Conservation (phyloP, 2,888 invertebrate genomes). For the Drosophila melanosoma region DNA sequence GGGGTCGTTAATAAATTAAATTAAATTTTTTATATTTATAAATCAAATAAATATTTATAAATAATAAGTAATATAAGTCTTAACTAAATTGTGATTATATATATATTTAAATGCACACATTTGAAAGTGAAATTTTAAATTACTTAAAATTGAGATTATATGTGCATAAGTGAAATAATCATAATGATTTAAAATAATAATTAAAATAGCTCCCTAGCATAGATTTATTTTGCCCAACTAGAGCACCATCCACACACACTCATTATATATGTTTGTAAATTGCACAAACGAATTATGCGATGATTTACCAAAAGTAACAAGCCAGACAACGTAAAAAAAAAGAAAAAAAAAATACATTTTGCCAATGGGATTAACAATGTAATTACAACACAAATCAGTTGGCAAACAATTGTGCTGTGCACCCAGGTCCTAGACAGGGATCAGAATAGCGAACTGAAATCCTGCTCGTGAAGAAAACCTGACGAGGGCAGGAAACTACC, state of each 20-base stretch:
- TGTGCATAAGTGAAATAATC: no score
- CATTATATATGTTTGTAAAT: background rate
- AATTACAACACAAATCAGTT: conserved; percentile 70
- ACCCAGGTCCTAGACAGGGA: conserved; percentile 4
- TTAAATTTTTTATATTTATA: no score
- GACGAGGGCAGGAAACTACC: conserved; percentile 20
- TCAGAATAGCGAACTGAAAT: background rate
- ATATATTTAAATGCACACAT: no score
- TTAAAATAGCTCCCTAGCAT: no score
- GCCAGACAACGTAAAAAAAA: conserved; percentile 17
- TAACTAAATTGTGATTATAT: no score
- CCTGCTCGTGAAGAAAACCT: conserved; percentile 1
- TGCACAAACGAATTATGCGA: conserved; percentile 9
- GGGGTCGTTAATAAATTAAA: no score
- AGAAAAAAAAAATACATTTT: conserved; percentile 51
- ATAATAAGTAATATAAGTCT: no score
- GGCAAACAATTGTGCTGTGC: conserved; percentile 38
- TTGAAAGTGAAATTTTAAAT: no score
- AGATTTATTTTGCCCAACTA: background rate
- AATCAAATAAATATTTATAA: no score
- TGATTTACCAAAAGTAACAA: conserved; percentile 47
- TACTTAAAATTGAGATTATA: no score
- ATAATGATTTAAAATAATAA: no score
- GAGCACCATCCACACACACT: background rate
- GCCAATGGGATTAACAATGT: conserved; percentile 74